phyloP scores from a whole-genome alignment of 2,113 vertebrate genomes.

The Sinocyclocheilus grahami region DNA sequence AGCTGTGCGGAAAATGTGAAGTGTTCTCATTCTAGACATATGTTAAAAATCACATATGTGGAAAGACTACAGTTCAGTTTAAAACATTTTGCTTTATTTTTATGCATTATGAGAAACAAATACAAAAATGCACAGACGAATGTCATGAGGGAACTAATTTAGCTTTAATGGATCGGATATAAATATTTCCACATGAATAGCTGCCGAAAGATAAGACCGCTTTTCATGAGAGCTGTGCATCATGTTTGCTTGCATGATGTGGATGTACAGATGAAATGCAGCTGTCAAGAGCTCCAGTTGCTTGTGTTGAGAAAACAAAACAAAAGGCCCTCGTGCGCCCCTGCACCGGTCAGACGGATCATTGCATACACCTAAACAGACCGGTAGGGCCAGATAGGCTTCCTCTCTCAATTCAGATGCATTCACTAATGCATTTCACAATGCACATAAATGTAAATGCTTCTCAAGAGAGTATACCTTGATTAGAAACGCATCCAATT shows the following conservation, averaged over 20 bases:
- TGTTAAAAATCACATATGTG: background rate
- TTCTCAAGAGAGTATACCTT: background rate
- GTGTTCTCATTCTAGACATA: background rate
- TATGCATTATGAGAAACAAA: background rate
- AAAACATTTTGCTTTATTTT: background rate
- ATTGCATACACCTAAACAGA: background rate
- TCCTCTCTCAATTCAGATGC: background rate
- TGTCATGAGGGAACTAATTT: background rate
- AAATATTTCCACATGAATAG: background rate
- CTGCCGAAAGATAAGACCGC: background rate
- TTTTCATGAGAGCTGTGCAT: background rate
- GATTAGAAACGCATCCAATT: background rate
- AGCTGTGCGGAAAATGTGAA: background rate
- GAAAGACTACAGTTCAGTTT: background rate
- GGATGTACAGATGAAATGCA: background rate
- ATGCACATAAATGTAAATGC: background rate
- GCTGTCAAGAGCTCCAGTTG: background rate
- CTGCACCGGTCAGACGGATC: background rate
- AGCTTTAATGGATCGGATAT: background rate
- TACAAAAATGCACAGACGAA: background rate
- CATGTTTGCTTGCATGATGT: background rate
- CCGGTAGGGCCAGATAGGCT: background rate
- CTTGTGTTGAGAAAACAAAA: constrained; percentile 16
- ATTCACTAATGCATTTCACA: background rate
- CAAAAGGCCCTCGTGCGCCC: constrained; percentile 26